Conservation (phyloP, 2,113 vertebrate genomes). For the Oryzias javanicus region DNA sequence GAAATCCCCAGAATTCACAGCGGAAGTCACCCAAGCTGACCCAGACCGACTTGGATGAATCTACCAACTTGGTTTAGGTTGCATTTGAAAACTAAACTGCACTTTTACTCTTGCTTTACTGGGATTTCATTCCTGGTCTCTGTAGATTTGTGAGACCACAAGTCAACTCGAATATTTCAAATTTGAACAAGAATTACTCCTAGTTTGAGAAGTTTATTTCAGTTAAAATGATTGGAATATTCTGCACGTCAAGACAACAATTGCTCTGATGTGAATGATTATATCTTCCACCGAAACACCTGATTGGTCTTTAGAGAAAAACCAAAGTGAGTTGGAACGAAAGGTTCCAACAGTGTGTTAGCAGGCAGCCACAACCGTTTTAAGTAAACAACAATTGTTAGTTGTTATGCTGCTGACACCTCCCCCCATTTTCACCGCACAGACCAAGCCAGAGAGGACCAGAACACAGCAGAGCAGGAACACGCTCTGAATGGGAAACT, state of each 20-base stretch:
- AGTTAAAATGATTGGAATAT: no score
- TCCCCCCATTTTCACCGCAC: constrained; percentile 34
- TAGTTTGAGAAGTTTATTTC: no score
- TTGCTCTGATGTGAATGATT: no score
- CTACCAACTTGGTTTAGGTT: constrained; percentile 28
- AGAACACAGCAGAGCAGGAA: constrained; percentile 59
- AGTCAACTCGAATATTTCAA: no score
- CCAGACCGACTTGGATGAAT: constrained; percentile 39
- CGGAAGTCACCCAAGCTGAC: constrained; percentile 65
- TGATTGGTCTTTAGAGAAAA: no score
- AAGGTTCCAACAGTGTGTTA: not conserved
- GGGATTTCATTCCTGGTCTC: no score
- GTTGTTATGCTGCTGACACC: constrained; percentile 54
- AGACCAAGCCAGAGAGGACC: constrained; percentile 63
- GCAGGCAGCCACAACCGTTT: constrained; percentile 27
- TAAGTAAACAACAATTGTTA: constrained; percentile 67
- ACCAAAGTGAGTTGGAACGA: no score
- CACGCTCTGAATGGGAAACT: constrained; percentile 21
- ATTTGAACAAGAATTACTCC: no score
- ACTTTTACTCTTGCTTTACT: no score
- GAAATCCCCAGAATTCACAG: constrained; percentile 52
- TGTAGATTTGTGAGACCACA: no score
- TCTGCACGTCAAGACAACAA: no score
- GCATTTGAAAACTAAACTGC: constrained; percentile 41
- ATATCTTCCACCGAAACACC: no score